A percentile compares a stretch with the other conserved stretches of the same genome.
These are phyloP conservation scores for Baryphthengus martii DNA, from an alignment of 2,113 vertebrate species.

Conservation along the genomic window DNA sequence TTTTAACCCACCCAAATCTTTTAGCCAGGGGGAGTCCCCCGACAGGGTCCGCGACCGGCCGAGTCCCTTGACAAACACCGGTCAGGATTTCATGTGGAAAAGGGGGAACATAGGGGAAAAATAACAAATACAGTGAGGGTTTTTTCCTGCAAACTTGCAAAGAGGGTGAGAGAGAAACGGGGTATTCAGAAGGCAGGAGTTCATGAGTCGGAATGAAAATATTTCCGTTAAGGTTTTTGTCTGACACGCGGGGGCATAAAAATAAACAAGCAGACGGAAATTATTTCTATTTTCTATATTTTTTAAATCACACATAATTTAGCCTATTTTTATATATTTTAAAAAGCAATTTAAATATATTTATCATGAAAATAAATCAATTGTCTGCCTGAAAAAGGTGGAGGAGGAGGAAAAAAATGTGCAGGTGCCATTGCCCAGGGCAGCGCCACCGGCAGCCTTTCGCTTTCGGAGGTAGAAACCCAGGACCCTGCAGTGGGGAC, in stretches of 20 bases:
- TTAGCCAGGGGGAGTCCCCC: accelerated
- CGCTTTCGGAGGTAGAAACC: background rate
- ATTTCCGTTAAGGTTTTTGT: background rate
- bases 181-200: background rate
- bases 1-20: no score
- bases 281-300: no score
- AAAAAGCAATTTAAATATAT: no score
- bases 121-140: accelerated
- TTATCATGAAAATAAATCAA: no score
- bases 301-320: no score
- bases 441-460: background rate
- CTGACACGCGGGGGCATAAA: background rate
- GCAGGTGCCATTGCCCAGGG: background rate
- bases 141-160: background rate
- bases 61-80: background rate
- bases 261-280: background rate
- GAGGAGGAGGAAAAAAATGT: background rate
- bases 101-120: background rate
- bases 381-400: background rate
- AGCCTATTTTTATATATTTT: no score
- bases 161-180: background rate
- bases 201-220: background rate
- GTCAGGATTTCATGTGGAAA: background rate
- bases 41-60: accelerated
- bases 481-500: background rate